phyloP scores from a whole-genome alignment of 2,888 invertebrate genomes.

The Acleris sparsana region DNA sequence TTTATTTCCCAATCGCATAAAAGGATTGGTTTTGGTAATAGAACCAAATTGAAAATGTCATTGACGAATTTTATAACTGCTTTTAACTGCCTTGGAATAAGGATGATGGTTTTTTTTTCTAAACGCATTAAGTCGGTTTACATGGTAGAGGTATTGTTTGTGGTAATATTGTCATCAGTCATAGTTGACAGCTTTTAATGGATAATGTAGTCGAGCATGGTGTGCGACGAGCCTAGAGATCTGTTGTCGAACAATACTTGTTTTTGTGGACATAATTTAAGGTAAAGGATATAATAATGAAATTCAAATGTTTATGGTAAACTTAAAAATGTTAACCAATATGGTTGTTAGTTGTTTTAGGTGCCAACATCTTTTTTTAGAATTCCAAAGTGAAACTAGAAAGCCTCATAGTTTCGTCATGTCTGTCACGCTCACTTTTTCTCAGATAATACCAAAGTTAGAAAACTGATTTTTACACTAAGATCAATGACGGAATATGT shows the following conservation, averaged over 20 bases:
- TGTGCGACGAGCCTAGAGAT: constrained; percentile 47
- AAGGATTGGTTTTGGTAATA: constrained; percentile 9
- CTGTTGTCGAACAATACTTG: constrained; percentile 23
- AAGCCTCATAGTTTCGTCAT: no score
- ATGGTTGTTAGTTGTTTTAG: no score
- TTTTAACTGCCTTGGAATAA: constrained; percentile 40
- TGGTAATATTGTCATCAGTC: constrained; percentile 71
- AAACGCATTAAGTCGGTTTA: constrained; percentile 33
- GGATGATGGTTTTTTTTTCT: constrained; percentile 2
- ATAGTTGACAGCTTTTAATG: constrained; percentile 70
- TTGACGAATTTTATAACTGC: constrained; percentile 32
- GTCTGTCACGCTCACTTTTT: no score
- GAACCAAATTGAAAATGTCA: background rate
- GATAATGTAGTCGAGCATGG: constrained; percentile 67
- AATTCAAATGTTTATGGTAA: constrained; percentile 3
- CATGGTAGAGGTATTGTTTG: constrained; percentile 57
- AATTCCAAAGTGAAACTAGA: no score
- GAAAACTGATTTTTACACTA: no score
- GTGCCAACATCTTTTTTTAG: no score
- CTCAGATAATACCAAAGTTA: no score
- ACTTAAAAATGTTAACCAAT: background rate
- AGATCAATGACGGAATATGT: no score
- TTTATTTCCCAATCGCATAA: constrained; percentile 8
- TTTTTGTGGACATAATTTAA: background rate
- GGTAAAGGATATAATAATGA: background rate